Percentiles rank a stretch among this genome's conserved stretches.
phyloP scores from a whole-genome alignment of 2,888 invertebrate genomes.

The Dusona sp. region DNA sequence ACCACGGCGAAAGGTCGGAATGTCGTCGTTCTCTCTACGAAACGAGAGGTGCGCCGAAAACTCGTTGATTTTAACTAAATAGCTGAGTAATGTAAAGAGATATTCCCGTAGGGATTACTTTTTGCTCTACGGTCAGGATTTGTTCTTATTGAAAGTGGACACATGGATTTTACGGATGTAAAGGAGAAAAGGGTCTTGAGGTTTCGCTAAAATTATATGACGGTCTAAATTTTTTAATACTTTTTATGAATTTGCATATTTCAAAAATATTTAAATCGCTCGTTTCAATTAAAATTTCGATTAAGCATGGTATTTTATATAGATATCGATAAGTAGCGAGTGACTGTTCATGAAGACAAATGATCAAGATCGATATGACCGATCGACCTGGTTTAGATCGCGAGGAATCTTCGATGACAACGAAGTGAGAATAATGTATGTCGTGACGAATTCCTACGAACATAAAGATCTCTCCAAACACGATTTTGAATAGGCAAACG shows the following conservation, averaged over 20 bases:
- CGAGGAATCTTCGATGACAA: constrained; percentile 45
- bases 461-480: constrained; percentile 25
- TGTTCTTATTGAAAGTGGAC: constrained; percentile 51
- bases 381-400: constrained; percentile 62
- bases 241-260: not conserved
- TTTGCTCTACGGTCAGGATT: constrained; percentile 8
- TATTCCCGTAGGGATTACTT: constrained; percentile 23
- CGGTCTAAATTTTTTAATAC: not conserved
- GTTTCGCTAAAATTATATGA: not conserved
- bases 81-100: constrained; percentile 31
- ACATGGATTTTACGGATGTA: constrained; percentile 27
- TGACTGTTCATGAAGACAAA: constrained; percentile 9
- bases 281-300: not conserved
- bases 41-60: constrained; percentile 37
- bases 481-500: constrained; percentile 59
- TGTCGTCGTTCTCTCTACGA: constrained; percentile 41
- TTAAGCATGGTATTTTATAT: not conserved
- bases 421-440: constrained; percentile 18
- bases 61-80: constrained; percentile 64
- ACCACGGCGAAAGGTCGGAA: constrained; percentile 61
- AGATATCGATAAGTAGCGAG: not conserved
- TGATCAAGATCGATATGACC: constrained; percentile 50
- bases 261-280: not conserved
- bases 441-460: constrained; percentile 51
- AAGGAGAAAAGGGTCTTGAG: not conserved